Conservation (phyloP, 1,140 invertebrate genomes). For the Nasonia vitripennis region DNA sequence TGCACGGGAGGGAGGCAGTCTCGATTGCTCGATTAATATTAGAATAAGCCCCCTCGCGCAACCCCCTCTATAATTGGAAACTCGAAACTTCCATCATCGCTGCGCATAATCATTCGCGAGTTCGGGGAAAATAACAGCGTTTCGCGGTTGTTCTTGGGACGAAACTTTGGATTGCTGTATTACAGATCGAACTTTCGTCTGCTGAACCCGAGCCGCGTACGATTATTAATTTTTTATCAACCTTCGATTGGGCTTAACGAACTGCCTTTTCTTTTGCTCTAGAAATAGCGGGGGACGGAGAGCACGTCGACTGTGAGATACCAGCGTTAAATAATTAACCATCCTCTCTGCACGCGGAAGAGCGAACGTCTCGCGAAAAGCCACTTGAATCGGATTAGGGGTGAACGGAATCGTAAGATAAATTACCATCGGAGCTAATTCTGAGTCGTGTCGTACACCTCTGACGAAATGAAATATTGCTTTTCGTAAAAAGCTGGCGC, state of each 20-base stretch:
- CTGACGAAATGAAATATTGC: not conserved
- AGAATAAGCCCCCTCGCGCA: not conserved
- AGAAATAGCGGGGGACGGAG: no score
- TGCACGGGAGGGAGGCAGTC: not conserved
- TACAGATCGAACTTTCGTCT: no score
- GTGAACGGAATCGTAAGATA: not conserved
- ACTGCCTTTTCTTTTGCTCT: not conserved
- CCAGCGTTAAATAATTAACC: not conserved
- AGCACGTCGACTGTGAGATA: not conserved
- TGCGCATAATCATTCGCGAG: constrained; percentile 12
- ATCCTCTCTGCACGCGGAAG: not conserved
- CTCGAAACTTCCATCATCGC: constrained; percentile 2
- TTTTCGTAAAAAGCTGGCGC: not conserved
- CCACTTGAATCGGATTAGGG: not conserved
- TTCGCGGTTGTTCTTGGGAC: not conserved
- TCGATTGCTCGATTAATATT: constrained; percentile 23
- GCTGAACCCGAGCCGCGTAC: no score
- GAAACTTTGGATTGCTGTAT: not conserved
- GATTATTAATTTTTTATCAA: no score
- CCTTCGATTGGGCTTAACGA: not conserved
- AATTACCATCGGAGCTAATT: constrained; percentile 1
- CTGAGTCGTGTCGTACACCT: not conserved
- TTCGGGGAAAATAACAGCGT: not conserved
- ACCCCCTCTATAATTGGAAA: not conserved
- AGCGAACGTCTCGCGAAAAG: not conserved